These are phyloP conservation scores for Sitta europaea DNA, from an alignment of 2,113 vertebrate genomes.

Conservation along the genomic window DNA sequence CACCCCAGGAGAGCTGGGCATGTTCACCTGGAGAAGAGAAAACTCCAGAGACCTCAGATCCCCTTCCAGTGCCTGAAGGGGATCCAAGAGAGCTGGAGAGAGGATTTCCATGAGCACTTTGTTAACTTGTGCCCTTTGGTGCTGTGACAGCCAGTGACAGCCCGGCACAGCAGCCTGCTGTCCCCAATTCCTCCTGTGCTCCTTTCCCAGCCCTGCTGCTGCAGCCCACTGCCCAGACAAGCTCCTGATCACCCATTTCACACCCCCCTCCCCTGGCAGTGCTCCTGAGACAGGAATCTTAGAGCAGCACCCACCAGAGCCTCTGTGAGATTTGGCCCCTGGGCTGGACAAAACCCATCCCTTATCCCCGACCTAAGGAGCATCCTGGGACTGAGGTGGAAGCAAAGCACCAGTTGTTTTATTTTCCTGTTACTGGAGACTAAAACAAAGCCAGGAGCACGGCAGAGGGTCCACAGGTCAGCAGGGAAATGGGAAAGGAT, in stretches of 20 bases:
- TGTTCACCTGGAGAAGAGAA: background rate
- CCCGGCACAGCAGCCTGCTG: accelerated
- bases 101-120: background rate
- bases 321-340: background rate
- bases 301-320: background rate
- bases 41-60: background rate
- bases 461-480: background rate
- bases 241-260: background rate
- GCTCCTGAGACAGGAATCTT: background rate
- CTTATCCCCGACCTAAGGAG: background rate
- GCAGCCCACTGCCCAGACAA: background rate
- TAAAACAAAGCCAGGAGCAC: background rate
- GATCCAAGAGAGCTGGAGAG: background rate
- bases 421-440: background rate
- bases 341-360: background rate
- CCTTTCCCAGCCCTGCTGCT: background rate
- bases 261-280: background rate
- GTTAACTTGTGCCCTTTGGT: accelerated
- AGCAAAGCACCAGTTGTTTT: background rate
- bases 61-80: background rate
- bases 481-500: background rate
- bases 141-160: background rate
- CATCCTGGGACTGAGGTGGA: background rate
- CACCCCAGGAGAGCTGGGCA: background rate
- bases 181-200: background rate